phyloP scores from a whole-genome alignment of 2,888 invertebrate genomes.

The Protonemura montana region DNA sequence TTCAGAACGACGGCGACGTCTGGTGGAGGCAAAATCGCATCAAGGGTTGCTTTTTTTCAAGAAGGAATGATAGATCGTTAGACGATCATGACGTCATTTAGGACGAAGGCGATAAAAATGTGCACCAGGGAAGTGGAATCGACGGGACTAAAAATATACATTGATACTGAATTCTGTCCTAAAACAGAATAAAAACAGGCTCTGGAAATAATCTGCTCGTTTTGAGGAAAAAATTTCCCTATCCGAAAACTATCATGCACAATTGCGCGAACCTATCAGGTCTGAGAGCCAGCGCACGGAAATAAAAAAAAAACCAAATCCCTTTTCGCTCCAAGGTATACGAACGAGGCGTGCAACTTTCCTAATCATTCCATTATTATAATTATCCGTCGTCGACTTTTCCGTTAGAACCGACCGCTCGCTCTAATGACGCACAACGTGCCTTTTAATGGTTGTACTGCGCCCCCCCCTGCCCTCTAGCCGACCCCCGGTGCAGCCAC shows the following conservation, averaged over 20 bases:
- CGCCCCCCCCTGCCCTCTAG: slow-evolving; percentile 30
- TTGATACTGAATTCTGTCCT: no score
- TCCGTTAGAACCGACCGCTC: slow-evolving; percentile 21
- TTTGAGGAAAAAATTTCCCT: not conserved
- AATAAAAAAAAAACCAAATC: not conserved
- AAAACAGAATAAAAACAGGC: no score
- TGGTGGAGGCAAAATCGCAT: not conserved
- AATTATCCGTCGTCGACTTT: slow-evolving; percentile 32
- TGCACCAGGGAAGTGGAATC: no score
- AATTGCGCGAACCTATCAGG: not conserved
- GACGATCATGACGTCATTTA: no score
- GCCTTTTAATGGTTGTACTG: slow-evolving; percentile 33
- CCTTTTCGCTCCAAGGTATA: not conserved
- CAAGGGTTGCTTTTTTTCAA: not conserved
- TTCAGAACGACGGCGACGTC: no score
- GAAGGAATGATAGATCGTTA: no score
- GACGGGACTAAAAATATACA: no score
- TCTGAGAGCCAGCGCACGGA: not conserved
- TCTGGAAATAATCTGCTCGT: no score
- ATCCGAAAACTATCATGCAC: not conserved
- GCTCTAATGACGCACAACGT: slow-evolving; percentile 31
- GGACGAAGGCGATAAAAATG: no score
- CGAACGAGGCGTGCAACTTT: slow-evolving; percentile 8
- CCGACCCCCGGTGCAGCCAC: slow-evolving; percentile 8
- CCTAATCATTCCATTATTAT: slow-evolving; percentile 35